Evolutionary conservation across 2,888 invertebrate species (phyloP), one percentile per base, ranked within the genome.

Genomic region (Eurytoma adleriae): DNA sequence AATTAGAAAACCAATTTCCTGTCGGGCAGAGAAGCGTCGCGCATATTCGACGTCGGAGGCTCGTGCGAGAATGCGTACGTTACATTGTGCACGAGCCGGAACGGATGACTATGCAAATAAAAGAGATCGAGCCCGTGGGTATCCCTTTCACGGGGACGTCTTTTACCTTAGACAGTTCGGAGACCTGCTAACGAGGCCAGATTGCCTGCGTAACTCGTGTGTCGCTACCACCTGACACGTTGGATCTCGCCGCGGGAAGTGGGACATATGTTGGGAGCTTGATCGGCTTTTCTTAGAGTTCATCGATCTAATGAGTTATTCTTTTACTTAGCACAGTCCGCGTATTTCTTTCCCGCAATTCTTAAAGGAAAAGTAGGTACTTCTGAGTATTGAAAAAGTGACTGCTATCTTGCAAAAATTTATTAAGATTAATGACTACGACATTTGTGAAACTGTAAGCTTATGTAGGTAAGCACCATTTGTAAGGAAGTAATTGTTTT

Each of bases 1-100:
- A 59, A 78, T 71, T 74, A 78, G 74, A 74, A 78, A 78, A 81
- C 24, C 75, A 75, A 81, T 81, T 78, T 81, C 81, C 81, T 80
- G 80, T 40, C 40, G 16, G 16, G 40, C 40, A 18, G 64, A 56
- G 24, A 52, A 24, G 16, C 71, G 24, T 48, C 24, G 20, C 54
- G 24, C 10, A 73, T 73, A 73, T 64, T 73, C 72, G 64, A 12
- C 70, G 12, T 61, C 20, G 50, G 27, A 18, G 20, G 57, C 68
- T 68, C 62, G 52, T 27, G 27, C 14, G n/a, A 16, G 40, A 27
- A 12, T 50, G 59, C 12, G 48, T 62, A 54, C 50, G 20, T n/a
- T 1, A 40, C 18, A 48, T 76, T 52, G 66, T 40, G 52, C 27
- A 14, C 57, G 72, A 67, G 68, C 68, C 73, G 78, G 75, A 59